A percentile compares a stretch with the other conserved stretches of the same genome.
phyloP scores from a whole-genome alignment of 2,888 invertebrate genomes.

The Dinocampus coccinellae region DNA sequence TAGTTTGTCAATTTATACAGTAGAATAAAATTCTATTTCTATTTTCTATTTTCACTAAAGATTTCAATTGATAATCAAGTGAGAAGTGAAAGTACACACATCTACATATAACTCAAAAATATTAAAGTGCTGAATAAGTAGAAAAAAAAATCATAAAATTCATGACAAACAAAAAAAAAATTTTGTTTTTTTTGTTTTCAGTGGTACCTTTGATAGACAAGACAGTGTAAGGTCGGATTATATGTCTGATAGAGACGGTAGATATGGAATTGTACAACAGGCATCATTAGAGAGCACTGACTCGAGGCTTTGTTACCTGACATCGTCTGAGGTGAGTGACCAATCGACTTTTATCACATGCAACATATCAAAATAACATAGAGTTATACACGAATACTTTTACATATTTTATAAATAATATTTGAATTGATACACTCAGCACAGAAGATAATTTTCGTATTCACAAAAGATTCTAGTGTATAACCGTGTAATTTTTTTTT shows the following conservation, averaged over 20 bases:
- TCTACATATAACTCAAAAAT: background rate
- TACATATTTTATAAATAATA: too few species aligned
- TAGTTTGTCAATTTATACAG: background rate
- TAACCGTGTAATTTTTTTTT: too few species aligned
- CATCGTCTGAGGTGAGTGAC: conserved; percentile 92
- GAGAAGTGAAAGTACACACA: background rate
- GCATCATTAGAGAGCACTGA: conserved; percentile 95
- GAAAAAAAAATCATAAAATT: background rate
- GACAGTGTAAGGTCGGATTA: conserved; percentile 91
- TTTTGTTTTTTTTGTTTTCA: conserved; percentile 67
- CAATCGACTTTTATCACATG: conserved; percentile 51
- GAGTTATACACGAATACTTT: too few species aligned
- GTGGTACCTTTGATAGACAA: conserved; percentile 89
- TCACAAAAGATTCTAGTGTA: too few species aligned
- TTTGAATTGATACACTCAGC: too few species aligned
- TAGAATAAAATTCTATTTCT: background rate
- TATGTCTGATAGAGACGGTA: conserved; percentile 88
- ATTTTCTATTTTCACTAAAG: background rate
- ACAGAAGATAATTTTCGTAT: too few species aligned
- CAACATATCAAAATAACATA: background rate
- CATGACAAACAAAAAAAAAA: too few species aligned
- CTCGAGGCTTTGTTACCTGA: conserved; percentile 92
- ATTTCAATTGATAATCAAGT: background rate
- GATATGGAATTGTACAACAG: conserved; percentile 91
- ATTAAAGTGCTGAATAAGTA: background rate